Evolutionary conservation across 2,113 vertebrate species (phyloP), one percentile per base, ranked within the genome.

Genomic region (Azemiops feae): DNA sequence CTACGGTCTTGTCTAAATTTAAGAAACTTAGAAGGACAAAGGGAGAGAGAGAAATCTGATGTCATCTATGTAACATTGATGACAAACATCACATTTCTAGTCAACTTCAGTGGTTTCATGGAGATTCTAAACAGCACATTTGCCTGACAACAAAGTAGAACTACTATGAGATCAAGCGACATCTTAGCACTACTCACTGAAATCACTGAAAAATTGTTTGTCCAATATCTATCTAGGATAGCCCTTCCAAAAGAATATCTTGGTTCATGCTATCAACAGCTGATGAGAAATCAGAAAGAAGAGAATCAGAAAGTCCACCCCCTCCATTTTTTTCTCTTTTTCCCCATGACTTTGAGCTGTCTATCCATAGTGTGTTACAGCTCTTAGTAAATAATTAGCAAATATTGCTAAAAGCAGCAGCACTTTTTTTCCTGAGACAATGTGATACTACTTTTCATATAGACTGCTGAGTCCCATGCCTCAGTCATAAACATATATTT

Each of bases 401-500:
- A 58, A n/a, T 69, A 69, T 69, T n/a, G 30, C 25, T 14, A 58
- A 89, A 85, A n/a, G 30, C n/a, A 47, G 5, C 16, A 85, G 9
- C 25, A 7, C 18, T 53, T 30, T 45, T 45, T 34, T 25, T 57
- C 60, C n/a, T 30, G 34, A n/a, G 22, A 74, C 69, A 89, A 45
- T 52, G 54, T 91, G 34, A 54, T 23, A 20, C 5, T 60, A 57
- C 7, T 18, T 58, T 39, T 91, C 47, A 12, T 25, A 85, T 14
- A 27, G 2, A 47, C 2, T 64, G 57, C 2, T 27, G 34, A 87
- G 50, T 91, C 87, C 27, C 92, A 64, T 90, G 90, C 90, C 52
- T 81, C 94, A 34, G n/a, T 85, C 87, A 25, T 34, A 39, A 22
- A 58, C 88, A 92, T 93, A 89, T 34, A 81, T 89, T 89, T 30